Evolutionary conservation across 1,140 invertebrate species (phyloP), one percentile per base, ranked within the genome.

Genomic region (Drosophila santomea): DNA sequence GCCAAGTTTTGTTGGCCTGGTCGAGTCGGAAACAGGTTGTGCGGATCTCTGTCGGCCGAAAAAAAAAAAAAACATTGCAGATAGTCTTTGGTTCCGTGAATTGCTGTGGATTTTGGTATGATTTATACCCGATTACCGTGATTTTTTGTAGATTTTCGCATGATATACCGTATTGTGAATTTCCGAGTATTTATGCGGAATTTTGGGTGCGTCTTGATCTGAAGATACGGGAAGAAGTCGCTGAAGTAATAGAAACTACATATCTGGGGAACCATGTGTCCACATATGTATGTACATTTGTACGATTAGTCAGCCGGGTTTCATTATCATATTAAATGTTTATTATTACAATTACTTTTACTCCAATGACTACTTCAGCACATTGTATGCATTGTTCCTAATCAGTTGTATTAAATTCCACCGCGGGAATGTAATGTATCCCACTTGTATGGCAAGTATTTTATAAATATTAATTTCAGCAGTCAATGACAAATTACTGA

Each of bases 1-100:
- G 28, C 57, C 63, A 67, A 67, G 36, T 62, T 67, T 62, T 41
- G 62, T 35, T n/a, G 58, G 28, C 17, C 35, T 38, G 44, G 48
- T 10, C 48, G n/a, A 48, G 14, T 25, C 28, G 54, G 14, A 20
- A 56, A 56, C 54, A 39, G 56, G 56, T 39, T 60, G 56, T 58
- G 28, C 20, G 32, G 20, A 66, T 61, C 56, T 50, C 45, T 48
- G 23, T 66, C 44, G 35, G 17, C 3, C 32, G 32, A 32, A 32
- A 8, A 39, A 4, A 23, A 4, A 23, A n/a, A 12, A 43, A 25
- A 56, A 57, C 25, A 20, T 32, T 44, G 32, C 50, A 36, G 32
- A 36, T 52, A 51, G 50, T 52, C 50, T 51, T 36, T 35, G 50
- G 32, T 36, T 51, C 48, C 28, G 28, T 35, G 48, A 35, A 17